phyloP scores from a whole-genome alignment of 2,797 vertebrate species.

The Pterois miles region DNA sequence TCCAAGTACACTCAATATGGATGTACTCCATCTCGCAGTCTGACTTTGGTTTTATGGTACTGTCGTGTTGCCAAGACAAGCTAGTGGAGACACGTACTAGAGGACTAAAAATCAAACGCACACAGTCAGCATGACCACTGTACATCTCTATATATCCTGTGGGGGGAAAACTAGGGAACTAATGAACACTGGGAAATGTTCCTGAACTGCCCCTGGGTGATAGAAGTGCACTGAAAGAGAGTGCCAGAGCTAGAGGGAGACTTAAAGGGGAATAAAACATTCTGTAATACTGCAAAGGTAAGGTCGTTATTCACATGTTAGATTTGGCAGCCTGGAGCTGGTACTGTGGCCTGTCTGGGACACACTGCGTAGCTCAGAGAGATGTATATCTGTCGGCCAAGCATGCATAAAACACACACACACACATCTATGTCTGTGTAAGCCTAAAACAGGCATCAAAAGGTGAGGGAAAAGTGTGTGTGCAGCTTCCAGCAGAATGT shows the following conservation, averaged over 20 bases:
- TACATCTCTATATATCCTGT: constrained; percentile 52
- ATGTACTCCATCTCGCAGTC: constrained; percentile 26
- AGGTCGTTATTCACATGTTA: constrained; percentile 64
- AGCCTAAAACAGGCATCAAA: constrained; percentile 62
- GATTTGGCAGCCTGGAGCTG: constrained; percentile 64
- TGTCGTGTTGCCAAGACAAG: constrained; percentile 42
- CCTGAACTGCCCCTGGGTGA: constrained; percentile 65
- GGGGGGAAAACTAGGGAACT: constrained; percentile 60
- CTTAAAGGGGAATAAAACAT: constrained; percentile 75
- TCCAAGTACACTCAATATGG: neutral
- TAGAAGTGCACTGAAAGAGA: constrained; percentile 48
- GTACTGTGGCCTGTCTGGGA: constrained; percentile 64
- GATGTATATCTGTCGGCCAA: constrained; percentile 62
- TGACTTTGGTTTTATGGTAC: constrained; percentile 28
- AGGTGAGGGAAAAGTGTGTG: constrained; percentile 42
- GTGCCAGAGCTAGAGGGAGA: constrained; percentile 39
- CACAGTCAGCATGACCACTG: constrained; percentile 52
- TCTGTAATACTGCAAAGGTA: constrained; percentile 65
- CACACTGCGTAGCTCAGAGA: constrained; percentile 56
- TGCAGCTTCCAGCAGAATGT: constrained; percentile 72
- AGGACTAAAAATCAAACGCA: constrained; percentile 55
- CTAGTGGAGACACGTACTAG: constrained; percentile 39
- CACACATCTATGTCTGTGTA: constrained; percentile 37
- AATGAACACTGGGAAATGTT: constrained; percentile 75
- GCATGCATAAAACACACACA: constrained; percentile 50